A percentile compares a stretch with the other conserved stretches of the same genome.
Evolutionary conservation across 2,888 invertebrate species (phyloP).

Genomic region (Heliconius hortense): DNA sequence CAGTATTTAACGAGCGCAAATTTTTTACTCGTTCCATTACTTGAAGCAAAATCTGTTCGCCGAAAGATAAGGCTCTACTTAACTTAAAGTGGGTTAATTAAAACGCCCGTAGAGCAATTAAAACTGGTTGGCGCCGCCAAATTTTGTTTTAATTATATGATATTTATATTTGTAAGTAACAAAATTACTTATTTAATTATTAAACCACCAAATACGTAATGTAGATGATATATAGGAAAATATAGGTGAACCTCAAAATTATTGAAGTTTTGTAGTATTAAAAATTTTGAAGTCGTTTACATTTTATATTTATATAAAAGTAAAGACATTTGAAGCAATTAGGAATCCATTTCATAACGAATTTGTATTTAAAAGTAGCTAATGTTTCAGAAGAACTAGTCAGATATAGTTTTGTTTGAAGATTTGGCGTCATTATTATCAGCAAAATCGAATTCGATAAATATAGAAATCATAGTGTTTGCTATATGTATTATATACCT

Average conservation of each 20-base stretch:
- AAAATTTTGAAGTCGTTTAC: too few relatives aligned
- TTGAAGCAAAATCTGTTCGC: slow-evolving; percentile 21
- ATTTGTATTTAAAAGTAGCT: background rate
- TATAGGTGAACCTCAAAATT: background rate
- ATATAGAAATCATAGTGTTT: too few relatives aligned
- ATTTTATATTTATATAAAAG: background rate
- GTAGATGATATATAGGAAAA: background rate
- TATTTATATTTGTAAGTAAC: background rate
- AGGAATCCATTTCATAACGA: background rate
- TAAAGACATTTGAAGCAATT: background rate
- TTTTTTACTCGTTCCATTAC: slow-evolving; percentile 25
- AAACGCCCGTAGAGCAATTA: slow-evolving; percentile 33
- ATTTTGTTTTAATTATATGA: slow-evolving; percentile 6
- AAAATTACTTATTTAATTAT: background rate
- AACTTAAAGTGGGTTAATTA: slow-evolving; percentile 35
- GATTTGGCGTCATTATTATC: background rate
- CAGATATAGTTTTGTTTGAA: background rate
- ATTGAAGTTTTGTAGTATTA: background rate
- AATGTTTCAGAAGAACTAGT: background rate
- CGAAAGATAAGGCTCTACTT: slow-evolving; percentile 35
- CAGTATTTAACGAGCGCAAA: slow-evolving; percentile 16
- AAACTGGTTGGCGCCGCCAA: slow-evolving; percentile 32
- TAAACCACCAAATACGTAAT: background rate
- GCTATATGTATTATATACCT: background rate
- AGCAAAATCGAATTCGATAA: background rate